A percentile compares a stretch with the other conserved stretches of the same genome.
Conservation (phyloP, 30 jellyfish, hydroid and myxozoan species). For the Hydra vulgaris region DNA sequence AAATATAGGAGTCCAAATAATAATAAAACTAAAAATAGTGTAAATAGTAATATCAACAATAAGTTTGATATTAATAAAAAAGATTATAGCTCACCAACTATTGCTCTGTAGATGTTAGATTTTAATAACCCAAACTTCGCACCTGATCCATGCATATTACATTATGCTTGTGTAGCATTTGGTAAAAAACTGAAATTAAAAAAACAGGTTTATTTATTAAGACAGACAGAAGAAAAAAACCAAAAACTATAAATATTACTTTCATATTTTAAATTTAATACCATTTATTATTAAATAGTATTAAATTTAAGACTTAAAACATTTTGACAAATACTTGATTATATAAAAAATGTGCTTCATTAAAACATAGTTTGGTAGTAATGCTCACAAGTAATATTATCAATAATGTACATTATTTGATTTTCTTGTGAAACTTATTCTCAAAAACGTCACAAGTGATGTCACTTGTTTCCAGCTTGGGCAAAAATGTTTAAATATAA, state of each 20-base stretch:
- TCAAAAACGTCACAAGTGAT: neutral
- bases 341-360: neutral
- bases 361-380: neutral
- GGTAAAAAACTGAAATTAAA: neutral
- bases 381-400: neutral
- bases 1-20: neutral
- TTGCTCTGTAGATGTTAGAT: neutral
- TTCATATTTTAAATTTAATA: too few species aligned
- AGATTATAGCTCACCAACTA: neutral
- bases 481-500: neutral
- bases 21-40: neutral
- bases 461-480: neutral
- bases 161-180: neutral
- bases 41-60: neutral
- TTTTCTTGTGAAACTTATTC: neutral
- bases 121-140: neutral
- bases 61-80: too few species aligned
- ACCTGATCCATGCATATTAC: neutral
- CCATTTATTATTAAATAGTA: neutral
- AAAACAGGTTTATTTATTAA: neutral
- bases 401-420: neutral
- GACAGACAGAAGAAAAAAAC: neutral
- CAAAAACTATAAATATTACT: neutral
- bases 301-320: neutral
- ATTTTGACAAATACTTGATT: neutral